phyloP scores from a whole-genome alignment of 23 tunicate genomes.

The Styela clava region DNA sequence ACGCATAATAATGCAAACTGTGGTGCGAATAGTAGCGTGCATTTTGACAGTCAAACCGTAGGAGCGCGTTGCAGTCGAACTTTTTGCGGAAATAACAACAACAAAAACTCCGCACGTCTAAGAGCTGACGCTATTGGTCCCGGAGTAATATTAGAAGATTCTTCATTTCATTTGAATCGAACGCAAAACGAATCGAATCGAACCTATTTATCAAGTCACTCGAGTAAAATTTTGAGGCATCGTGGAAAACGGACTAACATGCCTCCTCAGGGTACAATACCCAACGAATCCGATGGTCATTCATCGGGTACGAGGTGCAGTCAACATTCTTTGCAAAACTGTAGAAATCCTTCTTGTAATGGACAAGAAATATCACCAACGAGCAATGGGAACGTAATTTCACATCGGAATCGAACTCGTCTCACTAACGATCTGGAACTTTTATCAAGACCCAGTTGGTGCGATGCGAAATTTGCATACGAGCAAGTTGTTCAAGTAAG shows the following conservation, averaged over 20 bases:
- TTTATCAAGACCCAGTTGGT: constrained; percentile 88
- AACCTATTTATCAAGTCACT: not conserved
- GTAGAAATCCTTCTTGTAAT: not conserved
- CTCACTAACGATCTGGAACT: constrained; percentile 67
- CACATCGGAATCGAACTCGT: not conserved
- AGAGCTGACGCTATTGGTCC: constrained; percentile 26
- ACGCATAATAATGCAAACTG: constrained; percentile 8
- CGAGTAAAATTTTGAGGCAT: constrained; percentile 6
- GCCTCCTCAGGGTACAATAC: not conserved
- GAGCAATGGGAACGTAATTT: not conserved
- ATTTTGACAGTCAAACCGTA: not conserved
- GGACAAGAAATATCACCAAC: not conserved
- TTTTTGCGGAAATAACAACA: not conserved
- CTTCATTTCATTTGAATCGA: not conserved
- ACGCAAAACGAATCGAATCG: not conserved
- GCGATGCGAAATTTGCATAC: constrained; percentile 82
- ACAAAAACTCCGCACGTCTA: not conserved
- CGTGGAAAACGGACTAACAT: not conserved
- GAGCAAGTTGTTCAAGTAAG: constrained; percentile 75
- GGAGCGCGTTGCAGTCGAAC: not conserved
- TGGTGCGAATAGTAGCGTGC: not conserved
- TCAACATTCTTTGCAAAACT: not conserved
- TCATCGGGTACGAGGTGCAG: not conserved
- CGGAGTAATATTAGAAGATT: constrained; percentile 10
- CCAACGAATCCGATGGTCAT: not conserved